phyloP scores from a whole-genome alignment of 2,113 vertebrate species.

The Chloebia gouldiae region DNA sequence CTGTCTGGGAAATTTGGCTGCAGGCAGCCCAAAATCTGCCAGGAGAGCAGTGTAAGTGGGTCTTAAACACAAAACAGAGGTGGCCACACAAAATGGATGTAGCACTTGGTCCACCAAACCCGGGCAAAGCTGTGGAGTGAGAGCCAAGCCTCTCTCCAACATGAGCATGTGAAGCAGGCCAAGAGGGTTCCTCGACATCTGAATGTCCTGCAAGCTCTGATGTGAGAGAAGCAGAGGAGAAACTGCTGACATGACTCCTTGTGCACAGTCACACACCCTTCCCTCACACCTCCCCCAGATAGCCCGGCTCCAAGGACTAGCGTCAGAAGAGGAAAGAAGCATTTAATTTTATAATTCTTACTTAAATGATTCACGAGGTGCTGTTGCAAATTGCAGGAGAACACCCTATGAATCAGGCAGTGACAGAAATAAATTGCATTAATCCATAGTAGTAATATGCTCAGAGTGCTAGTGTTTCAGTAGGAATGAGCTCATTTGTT shows the following conservation, averaged over 20 bases:
- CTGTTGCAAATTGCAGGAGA: constrained; percentile 40
- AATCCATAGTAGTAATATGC: constrained; percentile 11
- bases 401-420: constrained; percentile 66
- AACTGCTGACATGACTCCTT: not conserved
- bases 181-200: not conserved
- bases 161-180: not conserved
- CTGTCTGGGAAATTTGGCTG: not conserved
- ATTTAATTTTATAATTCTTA: constrained; percentile 43
- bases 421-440: constrained; percentile 30
- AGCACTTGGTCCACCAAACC: not conserved
- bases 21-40: not conserved
- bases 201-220: not conserved
- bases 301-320: constrained; percentile 27
- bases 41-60: not conserved
- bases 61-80: not conserved
- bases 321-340: constrained; percentile 19
- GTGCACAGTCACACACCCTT: not conserved
- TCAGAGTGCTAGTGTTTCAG: constrained; percentile 31
- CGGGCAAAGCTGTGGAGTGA: not conserved
- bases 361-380: constrained; percentile 49
- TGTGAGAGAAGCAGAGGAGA: not conserved
- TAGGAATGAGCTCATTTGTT: constrained; percentile 56
- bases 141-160: not conserved
- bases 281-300: constrained; percentile 48
- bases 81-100: not conserved